phyloP scores from a whole-genome alignment of 2,113 vertebrate genomes.

The Anarhynchus alexandrinus region DNA sequence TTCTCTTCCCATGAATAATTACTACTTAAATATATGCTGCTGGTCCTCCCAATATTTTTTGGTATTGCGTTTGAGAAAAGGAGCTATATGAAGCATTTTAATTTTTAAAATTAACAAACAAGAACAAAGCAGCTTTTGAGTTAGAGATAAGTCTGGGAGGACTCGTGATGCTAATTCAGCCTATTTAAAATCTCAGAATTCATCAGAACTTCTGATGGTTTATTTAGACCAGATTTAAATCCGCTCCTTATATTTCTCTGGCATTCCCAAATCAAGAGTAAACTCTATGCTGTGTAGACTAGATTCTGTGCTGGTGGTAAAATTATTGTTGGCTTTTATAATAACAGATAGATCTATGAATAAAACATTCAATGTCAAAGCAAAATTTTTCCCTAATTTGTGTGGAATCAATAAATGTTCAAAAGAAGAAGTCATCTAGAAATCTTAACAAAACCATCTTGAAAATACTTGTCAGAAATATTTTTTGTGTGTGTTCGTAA shows the following conservation, averaged over 20 bases:
- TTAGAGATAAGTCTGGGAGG: neutral
- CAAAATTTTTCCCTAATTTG: neutral
- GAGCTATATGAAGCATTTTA: neutral
- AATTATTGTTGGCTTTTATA: neutral
- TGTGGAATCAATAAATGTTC: neutral
- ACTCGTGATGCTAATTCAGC: neutral
- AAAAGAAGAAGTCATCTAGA: neutral
- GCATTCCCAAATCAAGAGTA: neutral
- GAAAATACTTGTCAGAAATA: neutral
- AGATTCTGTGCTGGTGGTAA: neutral
- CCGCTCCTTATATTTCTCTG: neutral
- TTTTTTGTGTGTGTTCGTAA: neutral
- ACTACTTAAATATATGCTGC: neutral
- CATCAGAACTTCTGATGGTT: neutral
- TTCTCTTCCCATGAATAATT: neutral
- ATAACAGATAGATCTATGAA: neutral
- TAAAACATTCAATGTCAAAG: neutral
- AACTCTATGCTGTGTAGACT: neutral
- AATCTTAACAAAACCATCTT: neutral
- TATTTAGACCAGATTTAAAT: neutral
- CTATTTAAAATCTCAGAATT: neutral
- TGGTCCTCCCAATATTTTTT: neutral
- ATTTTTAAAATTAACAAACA: neutral
- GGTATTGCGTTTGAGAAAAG: neutral
- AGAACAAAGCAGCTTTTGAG: neutral